Evolutionary conservation across 1,140 invertebrate species (phyloP), one percentile per base, ranked within the genome.

Genomic region (Caenorhabditis brenneri): DNA sequence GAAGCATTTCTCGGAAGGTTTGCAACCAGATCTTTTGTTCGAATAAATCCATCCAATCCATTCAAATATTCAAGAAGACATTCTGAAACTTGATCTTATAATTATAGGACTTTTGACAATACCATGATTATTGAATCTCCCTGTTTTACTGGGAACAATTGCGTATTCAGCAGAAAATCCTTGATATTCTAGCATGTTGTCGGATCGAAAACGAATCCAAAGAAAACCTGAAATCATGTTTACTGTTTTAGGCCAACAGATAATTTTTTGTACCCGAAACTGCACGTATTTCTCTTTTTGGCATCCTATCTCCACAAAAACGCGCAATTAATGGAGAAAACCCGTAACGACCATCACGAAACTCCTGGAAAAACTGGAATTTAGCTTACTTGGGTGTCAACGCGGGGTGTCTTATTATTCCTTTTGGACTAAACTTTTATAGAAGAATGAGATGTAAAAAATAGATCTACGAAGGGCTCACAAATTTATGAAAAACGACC

Each of bases 281-380:
- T 24, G 85, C 85, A 33, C 85, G 24, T 19, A 86, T 69, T 29
- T 69, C 53, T 42, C 42, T 58, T 29, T 83, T 42, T 15, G 85
- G 85, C 29, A 83, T 31, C 12, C 36, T 33, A 42, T 58, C 80
- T 16, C 85, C 85, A 82, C 85, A 86, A 31, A 81, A 86, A 19
- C 81, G 85, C 24, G 80, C 85, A 31, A 86, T 86, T 5, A 86
- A 48, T 16, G 84, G 85, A 53, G 84, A 86, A 48, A 86, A 86
- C 36, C 85, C 85, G 80, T 86, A 86, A 19, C 80, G 79, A 16
- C 85, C 85, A 74, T 86, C 85, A 36, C 85, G 49, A 31, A 86
- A 74, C 58, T 86, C 85, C 79, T 74, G 36, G 19, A 74, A 42
- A 42, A 42, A 42, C 24, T n/a, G 15, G 5, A 55, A 24, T 55